A percentile compares a stretch with the other conserved stretches of the same genome.
These are phyloP conservation scores for Acronicta psi DNA, from an alignment of 2,888 invertebrate genomes.

Conservation along the genomic window DNA sequence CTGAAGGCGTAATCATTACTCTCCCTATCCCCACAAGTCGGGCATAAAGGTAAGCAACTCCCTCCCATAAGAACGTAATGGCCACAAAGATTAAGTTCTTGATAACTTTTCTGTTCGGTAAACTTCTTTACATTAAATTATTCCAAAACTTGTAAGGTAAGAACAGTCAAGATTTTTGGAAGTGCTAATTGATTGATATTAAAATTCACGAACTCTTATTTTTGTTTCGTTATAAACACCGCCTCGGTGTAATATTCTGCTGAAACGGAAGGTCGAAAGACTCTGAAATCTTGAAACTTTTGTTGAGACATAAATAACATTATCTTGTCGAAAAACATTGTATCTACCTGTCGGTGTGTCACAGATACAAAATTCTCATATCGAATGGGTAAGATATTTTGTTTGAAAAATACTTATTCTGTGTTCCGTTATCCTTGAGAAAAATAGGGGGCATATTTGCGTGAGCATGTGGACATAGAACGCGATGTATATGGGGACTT, in stretches of 20 bases:
- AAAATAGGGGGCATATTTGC: constrained; percentile 3
- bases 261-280: constrained; percentile 18
- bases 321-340: constrained; percentile 28
- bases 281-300: constrained; percentile 37
- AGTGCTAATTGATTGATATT: constrained; percentile 80
- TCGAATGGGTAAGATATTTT: constrained; percentile 11
- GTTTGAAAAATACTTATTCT: constrained; percentile 7
- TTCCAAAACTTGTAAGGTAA: constrained; percentile 72
- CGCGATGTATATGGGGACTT: too few relatives aligned
- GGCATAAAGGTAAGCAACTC: constrained; percentile 47
- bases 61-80: constrained; percentile 61
- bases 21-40: constrained; percentile 40
- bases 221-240: constrained; percentile 39
- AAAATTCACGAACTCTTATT: constrained; percentile 62
- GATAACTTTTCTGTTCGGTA: constrained; percentile 75
- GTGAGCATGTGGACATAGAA: not conserved
- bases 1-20: constrained; percentile 47
- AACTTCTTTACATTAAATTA: constrained; percentile 83
- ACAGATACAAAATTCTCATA: constrained; percentile 8
- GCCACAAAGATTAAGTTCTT: constrained; percentile 76
- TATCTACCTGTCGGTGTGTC: constrained; percentile 17
- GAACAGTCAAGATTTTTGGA: constrained; percentile 66
- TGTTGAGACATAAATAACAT: constrained; percentile 36
- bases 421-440: constrained; percentile 1
- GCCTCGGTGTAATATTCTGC: constrained; percentile 31